Conservation (phyloP, 1,140 invertebrate genomes). For the Calliphora vicina region DNA sequence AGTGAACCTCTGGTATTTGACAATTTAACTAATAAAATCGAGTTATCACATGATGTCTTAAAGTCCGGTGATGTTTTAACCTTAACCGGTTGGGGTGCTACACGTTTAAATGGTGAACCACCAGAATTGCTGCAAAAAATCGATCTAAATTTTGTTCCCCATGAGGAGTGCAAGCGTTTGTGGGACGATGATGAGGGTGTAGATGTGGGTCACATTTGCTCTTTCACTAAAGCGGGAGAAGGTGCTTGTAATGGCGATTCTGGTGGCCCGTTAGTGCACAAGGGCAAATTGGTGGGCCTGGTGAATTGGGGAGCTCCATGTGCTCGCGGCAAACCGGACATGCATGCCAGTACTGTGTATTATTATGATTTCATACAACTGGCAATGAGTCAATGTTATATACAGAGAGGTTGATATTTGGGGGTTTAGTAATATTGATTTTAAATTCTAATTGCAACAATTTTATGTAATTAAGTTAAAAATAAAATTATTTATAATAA, state of each 20-base stretch:
- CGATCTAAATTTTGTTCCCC: constrained; percentile 47
- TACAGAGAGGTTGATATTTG: not conserved
- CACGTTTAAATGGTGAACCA: constrained; percentile 39
- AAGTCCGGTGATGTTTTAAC: constrained; percentile 52
- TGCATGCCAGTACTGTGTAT: constrained; percentile 48
- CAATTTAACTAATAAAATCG: constrained; percentile 62
- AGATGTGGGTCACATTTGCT: constrained; percentile 67
- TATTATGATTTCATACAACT: constrained; percentile 42
- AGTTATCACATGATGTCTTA: constrained; percentile 42
- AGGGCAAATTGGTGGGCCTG: constrained; percentile 63
- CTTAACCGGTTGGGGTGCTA: constrained; percentile 62
- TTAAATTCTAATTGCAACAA: too few relatives aligned
- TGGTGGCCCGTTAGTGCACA: constrained; percentile 66
- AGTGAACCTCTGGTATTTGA: constrained; percentile 60
- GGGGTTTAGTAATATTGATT: too few relatives aligned
- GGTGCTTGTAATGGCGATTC: constrained; percentile 68
- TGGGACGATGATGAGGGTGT: constrained; percentile 41
- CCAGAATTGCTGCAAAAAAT: constrained; percentile 46
- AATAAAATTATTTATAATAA: too few relatives aligned
- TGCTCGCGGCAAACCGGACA: constrained; percentile 65
- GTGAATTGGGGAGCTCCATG: constrained; percentile 68
- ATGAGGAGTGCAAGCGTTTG: constrained; percentile 43
- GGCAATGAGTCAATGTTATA: constrained; percentile 16
- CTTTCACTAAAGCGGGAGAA: constrained; percentile 67
- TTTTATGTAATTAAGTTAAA: too few relatives aligned